Evolutionary conservation across 2,797 vertebrate genomes (phyloP), one percentile per base, ranked within the genome.

Genomic region (Lutjanus campechanus): DNA sequence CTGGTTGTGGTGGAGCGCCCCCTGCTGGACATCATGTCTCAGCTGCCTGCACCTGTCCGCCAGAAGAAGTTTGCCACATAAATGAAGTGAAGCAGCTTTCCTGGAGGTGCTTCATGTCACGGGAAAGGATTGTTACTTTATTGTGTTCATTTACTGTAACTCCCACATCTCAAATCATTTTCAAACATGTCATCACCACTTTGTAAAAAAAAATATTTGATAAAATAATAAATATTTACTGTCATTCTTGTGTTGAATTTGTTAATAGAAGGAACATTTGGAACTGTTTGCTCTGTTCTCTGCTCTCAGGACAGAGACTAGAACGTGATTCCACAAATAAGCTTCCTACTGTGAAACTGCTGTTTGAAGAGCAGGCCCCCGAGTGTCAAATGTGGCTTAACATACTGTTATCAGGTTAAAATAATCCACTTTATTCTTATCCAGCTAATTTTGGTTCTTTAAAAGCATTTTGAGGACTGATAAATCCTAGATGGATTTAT

Each of bases 61-160:
- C 96, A 96, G 95, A 99, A 99, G 95, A 98, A 97, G 87, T 99
- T 99, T 78, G 98, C 97, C 79, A 99, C 98, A 56, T 98, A 96
- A 95, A 73, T 17, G 4, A 60, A 59, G 11, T 55, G 25, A 25
- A 29, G 13, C 19, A 13, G 20, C 0, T 46, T 53, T 50, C 47
- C 49, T 17, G 7, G 22, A 36, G 5, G 9, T 6, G 10, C 40
- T 41, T 75, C 22, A 7, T 6, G n/a, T 16, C 16, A 5, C 20
- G 51, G 16, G 41, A 49, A 25, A 22, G 4, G 25, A 62, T 51
- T 19, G 11, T 66, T 54, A 49, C 13, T 4, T 19, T 2, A 1
- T 4, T 22, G 15, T 51, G 11, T 62, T 22, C 20, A 20, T n/a
- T 40, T 4, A 13, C 3, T 20, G 50, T 36, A 19, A 19, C 15